A percentile compares a stretch with the other conserved stretches of the same genome.
Evolutionary conservation across 2,888 invertebrate species (phyloP).

Genomic region (Thysanoteuthis rhombus): DNA sequence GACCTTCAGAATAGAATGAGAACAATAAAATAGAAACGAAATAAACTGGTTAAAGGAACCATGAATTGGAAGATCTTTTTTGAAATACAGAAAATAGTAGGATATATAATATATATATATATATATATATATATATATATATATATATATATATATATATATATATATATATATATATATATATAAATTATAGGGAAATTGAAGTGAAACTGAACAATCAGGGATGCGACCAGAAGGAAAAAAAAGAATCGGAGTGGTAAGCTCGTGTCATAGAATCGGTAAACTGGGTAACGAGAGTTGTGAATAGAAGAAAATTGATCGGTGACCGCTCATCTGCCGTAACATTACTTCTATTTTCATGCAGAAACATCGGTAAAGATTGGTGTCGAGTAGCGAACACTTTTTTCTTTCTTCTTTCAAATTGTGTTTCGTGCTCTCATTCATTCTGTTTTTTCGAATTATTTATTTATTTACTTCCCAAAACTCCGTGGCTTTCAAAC

Average conservation of each 20-base stretch:
- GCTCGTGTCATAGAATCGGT: background rate
- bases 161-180: no score
- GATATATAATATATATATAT: no score
- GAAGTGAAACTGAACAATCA: background rate
- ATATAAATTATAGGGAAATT: background rate
- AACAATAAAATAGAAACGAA: no score
- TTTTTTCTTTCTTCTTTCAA: background rate
- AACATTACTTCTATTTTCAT: background rate
- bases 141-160: no score
- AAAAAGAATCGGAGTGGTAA: background rate
- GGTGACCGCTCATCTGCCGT: background rate
- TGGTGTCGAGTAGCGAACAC: background rate
- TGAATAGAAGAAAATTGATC: background rate
- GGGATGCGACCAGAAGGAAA: background rate
- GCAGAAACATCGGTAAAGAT: background rate
- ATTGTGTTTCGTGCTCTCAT: background rate
- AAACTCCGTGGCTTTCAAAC: no score
- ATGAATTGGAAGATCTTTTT: no score
- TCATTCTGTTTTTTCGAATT: no score
- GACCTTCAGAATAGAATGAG: no score
- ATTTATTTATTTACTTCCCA: no score
- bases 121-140: no score
- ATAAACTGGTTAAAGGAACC: background rate
- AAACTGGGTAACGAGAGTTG: background rate
- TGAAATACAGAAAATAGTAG: no score